Evolutionary conservation across 1,140 invertebrate species (phyloP), one percentile per base, ranked within the genome.

Genomic region (Meteorus sp.): DNA sequence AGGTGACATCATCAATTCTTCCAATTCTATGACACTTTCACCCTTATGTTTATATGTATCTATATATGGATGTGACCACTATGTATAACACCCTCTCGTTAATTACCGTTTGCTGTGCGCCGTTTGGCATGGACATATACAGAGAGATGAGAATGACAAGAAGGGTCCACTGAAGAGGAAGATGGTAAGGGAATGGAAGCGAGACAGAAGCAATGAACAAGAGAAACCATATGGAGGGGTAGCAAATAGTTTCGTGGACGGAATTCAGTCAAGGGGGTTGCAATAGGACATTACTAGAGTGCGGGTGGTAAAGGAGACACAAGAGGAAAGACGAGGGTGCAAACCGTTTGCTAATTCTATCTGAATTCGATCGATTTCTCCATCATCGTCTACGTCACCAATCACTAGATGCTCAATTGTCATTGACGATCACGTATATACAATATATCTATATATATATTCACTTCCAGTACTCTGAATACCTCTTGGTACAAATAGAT

Each of bases 301-400:
- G n/a, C n/a, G n/a, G n/a, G n/a, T n/a, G n/a, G 45, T 27, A 1
- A 22, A 45, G 43, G 23, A 45, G 7, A 25, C 43, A 25, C 23
- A 27, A 13, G 27, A 22, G 8, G 37, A 19, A 31, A 29, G 17
- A 31, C 9, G 23, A 19, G 13, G 22, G n/a, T 13, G 47, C n/a
- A n/a, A n/a, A n/a, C n/a, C n/a, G 29, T 47, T 47, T 47, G 47
- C 8, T 52, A 52, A 52, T 52, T 52, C 50, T 52, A 52, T 52
- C 50, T 37, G 50, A 7, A 52, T 52, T 22, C 31, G 31, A 52
- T 52, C 50, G 50, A 52, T 52, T n/a, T 33, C 29, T 52, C 50
- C 50, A 52, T 52, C 50, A 52, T 52, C 50, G 50, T 52, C 50
- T 52, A 37, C 20, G 50, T 52, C 50, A 37, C 50, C 50, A 52